phyloP scores from a whole-genome alignment of 2,888 invertebrate genomes.

The Patella caerulea region DNA sequence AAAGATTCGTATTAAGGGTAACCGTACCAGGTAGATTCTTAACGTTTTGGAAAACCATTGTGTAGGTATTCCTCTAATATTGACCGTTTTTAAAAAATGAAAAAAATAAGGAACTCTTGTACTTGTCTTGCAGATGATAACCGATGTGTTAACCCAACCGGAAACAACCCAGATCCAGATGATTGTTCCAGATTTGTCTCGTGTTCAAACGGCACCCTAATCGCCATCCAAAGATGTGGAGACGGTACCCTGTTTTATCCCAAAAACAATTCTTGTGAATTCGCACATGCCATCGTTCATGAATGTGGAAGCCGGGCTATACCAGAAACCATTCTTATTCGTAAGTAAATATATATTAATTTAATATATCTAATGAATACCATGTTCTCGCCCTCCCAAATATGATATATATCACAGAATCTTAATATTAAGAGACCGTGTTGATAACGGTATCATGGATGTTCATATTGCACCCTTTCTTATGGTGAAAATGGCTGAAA shows the following conservation, averaged over 20 bases:
- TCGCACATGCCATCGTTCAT: conserved; percentile 40
- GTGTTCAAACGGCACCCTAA: conserved; percentile 46
- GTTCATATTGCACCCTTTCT: no score
- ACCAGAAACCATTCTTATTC: conserved; percentile 43
- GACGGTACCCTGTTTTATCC: conserved; percentile 49
- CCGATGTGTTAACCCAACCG: conserved; percentile 43
- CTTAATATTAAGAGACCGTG: no score
- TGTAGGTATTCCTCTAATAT: no score
- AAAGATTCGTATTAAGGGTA: no score
- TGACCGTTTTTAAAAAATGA: no score
- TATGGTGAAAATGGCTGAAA: no score
- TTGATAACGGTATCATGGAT: no score
- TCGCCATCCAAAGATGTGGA: conserved; percentile 45
- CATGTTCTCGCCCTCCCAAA: neutral
- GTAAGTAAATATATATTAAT: conserved; percentile 33
- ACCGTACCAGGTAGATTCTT: no score
- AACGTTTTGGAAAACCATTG: no score
- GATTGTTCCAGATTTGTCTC: conserved; percentile 49
- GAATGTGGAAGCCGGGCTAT: conserved; percentile 42
- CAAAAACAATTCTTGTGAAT: conserved; percentile 45
- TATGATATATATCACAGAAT: no score
- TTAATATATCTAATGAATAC: neutral
- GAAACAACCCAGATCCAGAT: conserved; percentile 49
- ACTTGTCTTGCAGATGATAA: conserved; percentile 37
- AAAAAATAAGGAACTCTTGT: no score